Percentiles rank a stretch among this genome's conserved stretches.
Conservation (phyloP, 2,888 invertebrate species). For the Protodeltote pygarga region DNA sequence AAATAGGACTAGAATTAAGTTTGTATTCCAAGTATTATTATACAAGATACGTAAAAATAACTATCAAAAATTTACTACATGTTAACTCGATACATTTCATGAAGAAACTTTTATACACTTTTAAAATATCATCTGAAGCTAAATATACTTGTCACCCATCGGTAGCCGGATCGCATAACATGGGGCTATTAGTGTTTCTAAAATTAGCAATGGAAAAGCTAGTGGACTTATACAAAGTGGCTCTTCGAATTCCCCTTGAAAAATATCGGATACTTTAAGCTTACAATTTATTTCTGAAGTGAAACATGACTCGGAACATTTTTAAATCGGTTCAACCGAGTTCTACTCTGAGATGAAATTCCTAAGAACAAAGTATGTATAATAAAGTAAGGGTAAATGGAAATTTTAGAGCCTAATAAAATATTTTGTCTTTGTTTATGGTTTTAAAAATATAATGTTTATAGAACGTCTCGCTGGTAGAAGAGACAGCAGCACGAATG, state of each 20-base stretch:
- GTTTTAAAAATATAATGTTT: too few species aligned
- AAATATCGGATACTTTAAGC: constrained; percentile 48
- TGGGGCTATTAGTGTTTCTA: constrained; percentile 35
- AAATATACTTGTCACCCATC: constrained; percentile 26
- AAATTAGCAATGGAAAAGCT: constrained; percentile 36
- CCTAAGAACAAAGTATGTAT: constrained; percentile 17
- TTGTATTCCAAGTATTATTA: too few species aligned
- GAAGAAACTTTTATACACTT: too few species aligned
- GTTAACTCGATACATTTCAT: too few species aligned
- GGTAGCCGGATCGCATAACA: constrained; percentile 34
- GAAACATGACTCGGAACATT: constrained; percentile 43
- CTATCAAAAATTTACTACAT: too few species aligned
- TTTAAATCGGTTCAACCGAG: constrained; percentile 36
- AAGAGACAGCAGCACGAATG: too few species aligned
- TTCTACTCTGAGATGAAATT: constrained; percentile 35
- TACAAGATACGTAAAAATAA: too few species aligned
- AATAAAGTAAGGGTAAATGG: constrained; percentile 27
- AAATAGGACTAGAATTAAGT: too few species aligned
- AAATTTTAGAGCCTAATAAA: neutral
- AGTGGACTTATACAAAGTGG: constrained; percentile 25
- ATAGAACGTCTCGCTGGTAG: too few species aligned
- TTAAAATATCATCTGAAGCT: too few species aligned
- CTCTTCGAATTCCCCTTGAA: constrained; percentile 36
- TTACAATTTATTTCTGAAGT: constrained; percentile 45
- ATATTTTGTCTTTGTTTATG: constrained; percentile 11